These are phyloP conservation scores for Podarcis muralis DNA, from an alignment of 2,113 vertebrate genomes.

Conservation along the genomic window DNA sequence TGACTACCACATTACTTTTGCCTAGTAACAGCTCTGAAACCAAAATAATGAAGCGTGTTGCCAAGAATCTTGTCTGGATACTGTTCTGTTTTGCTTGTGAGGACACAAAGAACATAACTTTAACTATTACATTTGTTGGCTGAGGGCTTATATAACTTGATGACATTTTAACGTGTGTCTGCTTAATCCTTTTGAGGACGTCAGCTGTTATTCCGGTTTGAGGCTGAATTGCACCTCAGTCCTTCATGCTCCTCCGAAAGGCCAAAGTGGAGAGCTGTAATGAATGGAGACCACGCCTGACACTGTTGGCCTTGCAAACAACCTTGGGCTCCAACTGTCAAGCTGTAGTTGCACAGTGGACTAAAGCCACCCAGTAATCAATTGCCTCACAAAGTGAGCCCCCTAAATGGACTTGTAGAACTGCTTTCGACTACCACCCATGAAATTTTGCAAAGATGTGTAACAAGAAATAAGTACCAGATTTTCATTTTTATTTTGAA, in stretches of 20 bases:
- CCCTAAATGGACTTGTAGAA: not conserved
- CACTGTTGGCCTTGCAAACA: not conserved
- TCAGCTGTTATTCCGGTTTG: not conserved
- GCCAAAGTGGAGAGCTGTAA: too few species aligned
- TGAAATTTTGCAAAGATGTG: too few species aligned
- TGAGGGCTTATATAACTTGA: not conserved
- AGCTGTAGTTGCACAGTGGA: not conserved
- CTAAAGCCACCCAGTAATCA: not conserved
- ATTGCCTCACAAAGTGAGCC: not conserved
- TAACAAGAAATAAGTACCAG: too few species aligned
- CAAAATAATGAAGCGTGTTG: conserved; percentile 3
- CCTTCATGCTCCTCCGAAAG: not conserved
- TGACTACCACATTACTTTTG: not conserved
- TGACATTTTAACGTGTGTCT: not conserved
- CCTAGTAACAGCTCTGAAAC: not conserved
- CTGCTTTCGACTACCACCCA: too few species aligned
- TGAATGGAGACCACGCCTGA: not conserved
- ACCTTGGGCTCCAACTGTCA: not conserved
- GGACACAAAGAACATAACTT: conserved; percentile 1
- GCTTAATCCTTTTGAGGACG: not conserved
- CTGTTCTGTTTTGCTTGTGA: not conserved
- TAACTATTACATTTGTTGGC: not conserved
- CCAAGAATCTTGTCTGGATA: not conserved
- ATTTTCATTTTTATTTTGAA: too few species aligned
- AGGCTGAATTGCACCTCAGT: not conserved